A percentile compares a stretch with the other conserved stretches of the same genome.
Evolutionary conservation across 2,797 vertebrate species (phyloP).

Genomic region (Cirrhinus mrigala): DNA sequence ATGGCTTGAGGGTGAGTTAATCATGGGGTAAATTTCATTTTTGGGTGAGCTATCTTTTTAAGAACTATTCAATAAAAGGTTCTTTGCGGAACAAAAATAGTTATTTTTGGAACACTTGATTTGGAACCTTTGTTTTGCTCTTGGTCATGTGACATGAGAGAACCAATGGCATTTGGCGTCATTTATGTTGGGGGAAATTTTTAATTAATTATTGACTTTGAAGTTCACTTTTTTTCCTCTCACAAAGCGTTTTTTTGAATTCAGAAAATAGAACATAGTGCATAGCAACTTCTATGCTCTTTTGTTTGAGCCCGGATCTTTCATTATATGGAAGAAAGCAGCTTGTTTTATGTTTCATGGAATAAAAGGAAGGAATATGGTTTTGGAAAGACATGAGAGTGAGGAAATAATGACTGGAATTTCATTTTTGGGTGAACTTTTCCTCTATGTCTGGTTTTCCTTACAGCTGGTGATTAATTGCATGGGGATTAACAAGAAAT

Average conservation of each 20-base stretch:
- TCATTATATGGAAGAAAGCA: neutral
- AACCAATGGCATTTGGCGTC: neutral
- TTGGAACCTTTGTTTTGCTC: neutral
- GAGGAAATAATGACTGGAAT: neutral
- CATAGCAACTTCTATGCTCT: neutral
- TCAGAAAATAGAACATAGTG: neutral
- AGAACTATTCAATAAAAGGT: neutral
- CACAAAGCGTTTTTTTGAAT: neutral
- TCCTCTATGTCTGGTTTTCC: neutral
- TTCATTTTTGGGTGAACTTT: neutral
- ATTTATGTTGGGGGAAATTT: neutral
- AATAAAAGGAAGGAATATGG: neutral
- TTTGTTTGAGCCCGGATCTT: neutral
- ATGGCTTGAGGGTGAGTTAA: no score
- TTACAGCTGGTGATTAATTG: neutral
- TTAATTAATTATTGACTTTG: neutral
- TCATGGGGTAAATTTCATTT: no score
- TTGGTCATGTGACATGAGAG: neutral
- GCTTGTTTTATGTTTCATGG: neutral
- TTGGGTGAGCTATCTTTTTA: neutral
- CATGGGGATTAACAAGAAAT: slow-evolving; percentile 23
- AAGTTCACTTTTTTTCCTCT: neutral
- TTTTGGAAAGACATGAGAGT: neutral
- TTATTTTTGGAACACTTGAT: neutral
- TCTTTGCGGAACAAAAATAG: neutral